Evolutionary conservation across 1,140 invertebrate genomes (phyloP).

Genomic region (Pseudachorutes palmiensis): DNA sequence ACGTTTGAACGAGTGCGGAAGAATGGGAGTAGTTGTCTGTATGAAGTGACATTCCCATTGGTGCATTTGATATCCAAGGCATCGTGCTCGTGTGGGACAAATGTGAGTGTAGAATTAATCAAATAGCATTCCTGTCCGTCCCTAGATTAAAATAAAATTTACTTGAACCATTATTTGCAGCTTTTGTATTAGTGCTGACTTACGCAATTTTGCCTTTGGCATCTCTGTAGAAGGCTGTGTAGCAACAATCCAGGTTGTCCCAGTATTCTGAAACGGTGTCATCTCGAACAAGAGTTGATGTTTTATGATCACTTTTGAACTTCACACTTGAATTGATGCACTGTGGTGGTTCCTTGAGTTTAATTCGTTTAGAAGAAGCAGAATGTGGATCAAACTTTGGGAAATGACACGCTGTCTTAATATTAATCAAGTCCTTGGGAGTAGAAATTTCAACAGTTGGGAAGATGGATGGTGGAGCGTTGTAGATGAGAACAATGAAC

Average conservation of each 20-base stretch:
- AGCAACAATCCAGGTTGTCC: not conserved
- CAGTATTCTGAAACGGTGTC: not conserved
- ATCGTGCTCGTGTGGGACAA: too few relatives aligned
- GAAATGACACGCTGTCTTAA: not conserved
- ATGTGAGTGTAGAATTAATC: too few relatives aligned
- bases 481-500: too few relatives aligned
- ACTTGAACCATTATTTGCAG: not conserved
- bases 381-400: not conserved
- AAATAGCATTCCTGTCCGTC: too few relatives aligned
- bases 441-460: too few relatives aligned
- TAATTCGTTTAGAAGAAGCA: not conserved
- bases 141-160: too few relatives aligned
- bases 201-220: not conserved
- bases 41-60: too few relatives aligned
- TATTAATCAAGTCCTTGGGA: too few relatives aligned
- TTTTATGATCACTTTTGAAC: not conserved
- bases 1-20: not conserved
- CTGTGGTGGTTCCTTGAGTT: not conserved
- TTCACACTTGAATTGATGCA: not conserved
- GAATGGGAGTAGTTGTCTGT: not conserved
- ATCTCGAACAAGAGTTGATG: not conserved
- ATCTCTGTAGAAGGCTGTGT: not conserved
- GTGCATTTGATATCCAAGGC: too few relatives aligned
- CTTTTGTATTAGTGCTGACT: not conserved
- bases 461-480: too few relatives aligned